Conservation (phyloP, 64 coral and sea anemone species). For the Platygyra sinensis region DNA sequence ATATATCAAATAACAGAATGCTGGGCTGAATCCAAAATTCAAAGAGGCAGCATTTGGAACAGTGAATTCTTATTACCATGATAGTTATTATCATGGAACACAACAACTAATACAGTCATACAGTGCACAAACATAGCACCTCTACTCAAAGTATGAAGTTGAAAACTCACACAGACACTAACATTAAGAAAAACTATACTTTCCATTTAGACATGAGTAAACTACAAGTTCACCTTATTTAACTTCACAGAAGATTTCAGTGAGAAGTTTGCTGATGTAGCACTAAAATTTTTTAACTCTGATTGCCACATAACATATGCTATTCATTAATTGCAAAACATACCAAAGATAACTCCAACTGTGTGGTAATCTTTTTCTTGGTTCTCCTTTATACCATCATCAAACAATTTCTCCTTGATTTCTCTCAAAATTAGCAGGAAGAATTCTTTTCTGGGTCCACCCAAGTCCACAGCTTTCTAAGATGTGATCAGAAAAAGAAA, state of each 20-base stretch:
- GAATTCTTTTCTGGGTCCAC: slow-evolving; percentile 10
- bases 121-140: background rate
- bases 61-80: no score
- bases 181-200: background rate
- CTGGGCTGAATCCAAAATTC: slow-evolving; percentile 5
- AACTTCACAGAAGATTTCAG: background rate
- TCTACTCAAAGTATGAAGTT: background rate
- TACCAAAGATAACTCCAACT: slow-evolving; percentile 9
- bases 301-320: background rate
- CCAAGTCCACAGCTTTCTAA: background rate
- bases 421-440: slow-evolving; percentile 14
- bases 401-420: background rate
- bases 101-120: background rate
- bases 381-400: slow-evolving; percentile 6
- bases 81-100: slow-evolving; percentile 8
- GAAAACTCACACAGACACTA: background rate
- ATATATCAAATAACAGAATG: background rate
- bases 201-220: background rate
- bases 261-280: background rate
- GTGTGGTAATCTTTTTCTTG: slow-evolving; percentile 3
- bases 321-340: background rate
- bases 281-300: background rate
- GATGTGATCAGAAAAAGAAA: slow-evolving; percentile 9
- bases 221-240: background rate
- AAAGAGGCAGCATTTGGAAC: background rate